A percentile compares a stretch with the other conserved stretches of the same genome.
These are phyloP conservation scores for Mystacides longicornis DNA, from an alignment of 2,888 invertebrate species.

Conservation along the genomic window DNA sequence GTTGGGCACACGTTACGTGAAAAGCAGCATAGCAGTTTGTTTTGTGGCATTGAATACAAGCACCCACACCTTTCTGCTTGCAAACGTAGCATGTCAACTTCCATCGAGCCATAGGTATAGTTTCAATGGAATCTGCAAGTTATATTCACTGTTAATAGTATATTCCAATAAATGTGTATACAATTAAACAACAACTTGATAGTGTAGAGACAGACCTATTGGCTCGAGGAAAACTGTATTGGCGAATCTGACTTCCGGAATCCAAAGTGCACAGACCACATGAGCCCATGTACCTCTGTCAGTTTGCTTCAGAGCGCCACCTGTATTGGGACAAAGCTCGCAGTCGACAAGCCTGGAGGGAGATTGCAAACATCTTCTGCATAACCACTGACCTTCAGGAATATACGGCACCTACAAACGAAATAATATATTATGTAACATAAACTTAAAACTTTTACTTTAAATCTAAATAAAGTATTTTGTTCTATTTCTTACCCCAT, in stretches of 20 bases:
- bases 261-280: slow-evolving; percentile 98
- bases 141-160: slow-evolving; percentile 1
- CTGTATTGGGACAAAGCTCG: slow-evolving; percentile 95
- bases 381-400: slow-evolving; percentile 97
- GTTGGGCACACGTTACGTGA: slow-evolving; percentile 98
- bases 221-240: slow-evolving; percentile 98
- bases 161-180: not conserved
- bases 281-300: slow-evolving; percentile 96
- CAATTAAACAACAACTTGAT: not conserved
- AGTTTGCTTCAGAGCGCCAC: slow-evolving; percentile 98
- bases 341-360: slow-evolving; percentile 95
- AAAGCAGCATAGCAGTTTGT: slow-evolving; percentile 95
- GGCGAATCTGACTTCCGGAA: slow-evolving; percentile 96
- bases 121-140: slow-evolving; percentile 78
- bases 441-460: not conserved
- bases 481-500: slow-evolving; percentile 60
- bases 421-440: not conserved
- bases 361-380: slow-evolving; percentile 90
- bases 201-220: slow-evolving; percentile 51
- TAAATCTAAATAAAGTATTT: not conserved
- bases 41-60: slow-evolving; percentile 97
- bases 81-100: slow-evolving; percentile 96
- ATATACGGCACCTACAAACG: slow-evolving; percentile 67
- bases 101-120: slow-evolving; percentile 93
- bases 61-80: slow-evolving; percentile 85